phyloP scores from a whole-genome alignment of 2,113 vertebrate species.

The Amblyopsis rosae region DNA sequence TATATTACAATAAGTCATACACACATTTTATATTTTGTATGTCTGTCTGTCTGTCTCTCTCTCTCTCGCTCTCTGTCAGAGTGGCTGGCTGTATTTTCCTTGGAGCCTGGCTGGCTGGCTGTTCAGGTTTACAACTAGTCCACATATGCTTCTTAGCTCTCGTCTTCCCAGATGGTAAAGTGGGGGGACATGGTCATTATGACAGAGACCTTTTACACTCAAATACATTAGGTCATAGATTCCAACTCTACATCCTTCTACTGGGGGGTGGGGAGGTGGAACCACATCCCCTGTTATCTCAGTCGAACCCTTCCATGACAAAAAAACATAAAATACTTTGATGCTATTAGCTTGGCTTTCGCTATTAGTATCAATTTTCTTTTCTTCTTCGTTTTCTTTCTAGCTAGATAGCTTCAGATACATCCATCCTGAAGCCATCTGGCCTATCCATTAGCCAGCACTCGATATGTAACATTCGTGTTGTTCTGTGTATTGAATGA shows the following conservation, averaged over 20 bases:
- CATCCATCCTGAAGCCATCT: conserved; percentile 50
- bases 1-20: conserved; percentile 28
- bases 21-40: conserved; percentile 16
- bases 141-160: conserved; percentile 52
- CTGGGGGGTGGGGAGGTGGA: conserved; percentile 6
- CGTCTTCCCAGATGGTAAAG: conserved; percentile 53
- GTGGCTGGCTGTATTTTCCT: conserved; percentile 25
- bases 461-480: conserved; percentile 24
- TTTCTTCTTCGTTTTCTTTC: conserved; percentile 1
- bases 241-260: conserved; percentile 20
- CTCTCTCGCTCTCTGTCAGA: conserved; percentile 1
- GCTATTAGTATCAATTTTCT: conserved; percentile 35
- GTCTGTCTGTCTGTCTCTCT: neutral
- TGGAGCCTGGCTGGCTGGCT: conserved; percentile 19
- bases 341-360: conserved; percentile 39
- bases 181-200: conserved; percentile 27
- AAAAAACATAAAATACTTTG: conserved; percentile 25
- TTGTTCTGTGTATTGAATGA: conserved; percentile 25
- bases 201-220: conserved; percentile 19
- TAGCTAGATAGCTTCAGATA: conserved; percentile 30
- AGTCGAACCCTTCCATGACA: conserved; percentile 10
- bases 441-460: conserved; percentile 33
- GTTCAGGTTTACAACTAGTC: conserved; percentile 39
- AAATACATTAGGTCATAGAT: conserved; percentile 35
- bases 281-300: conserved; percentile 27